A percentile compares a stretch with the other conserved stretches of the same genome.
phyloP scores from a whole-genome alignment of 2,888 invertebrate species.

The Drosophila austrosaltans region DNA sequence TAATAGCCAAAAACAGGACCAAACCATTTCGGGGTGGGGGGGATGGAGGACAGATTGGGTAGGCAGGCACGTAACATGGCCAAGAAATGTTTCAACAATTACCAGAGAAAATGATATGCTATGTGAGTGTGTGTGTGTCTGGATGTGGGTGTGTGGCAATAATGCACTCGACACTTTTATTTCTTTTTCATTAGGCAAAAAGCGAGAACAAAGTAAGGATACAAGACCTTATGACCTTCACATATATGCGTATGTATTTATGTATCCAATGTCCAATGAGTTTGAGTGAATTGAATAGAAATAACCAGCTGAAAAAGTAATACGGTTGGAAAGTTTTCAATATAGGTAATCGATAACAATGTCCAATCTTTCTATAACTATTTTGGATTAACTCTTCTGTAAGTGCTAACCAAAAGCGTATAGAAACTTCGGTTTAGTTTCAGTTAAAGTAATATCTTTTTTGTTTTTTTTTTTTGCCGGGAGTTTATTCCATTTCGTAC shows the following conservation, averaged over 20 bases:
- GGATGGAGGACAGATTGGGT: conserved; percentile 15
- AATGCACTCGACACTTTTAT: conserved; percentile 79
- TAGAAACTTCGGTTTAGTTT: too few relatives aligned
- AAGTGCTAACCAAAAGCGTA: too few relatives aligned
- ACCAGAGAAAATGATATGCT: conserved; percentile 60
- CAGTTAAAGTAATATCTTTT: too few relatives aligned
- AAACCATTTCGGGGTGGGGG: conserved; percentile 15
- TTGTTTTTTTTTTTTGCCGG: conserved; percentile 17
- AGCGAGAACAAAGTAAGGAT: conserved; percentile 51
- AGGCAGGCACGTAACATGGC: conserved; percentile 57
- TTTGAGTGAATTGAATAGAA: too few relatives aligned
- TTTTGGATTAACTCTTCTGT: too few relatives aligned
- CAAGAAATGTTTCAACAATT: conserved; percentile 69
- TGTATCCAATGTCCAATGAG: too few relatives aligned
- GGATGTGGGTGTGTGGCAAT: conserved; percentile 55
- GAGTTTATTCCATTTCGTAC: neutral
- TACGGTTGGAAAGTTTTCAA: too few relatives aligned
- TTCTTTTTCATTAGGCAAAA: conserved; percentile 78
- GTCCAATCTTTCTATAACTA: too few relatives aligned
- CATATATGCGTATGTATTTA: conserved; percentile 25
- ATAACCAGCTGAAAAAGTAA: too few relatives aligned
- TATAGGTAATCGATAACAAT: too few relatives aligned
- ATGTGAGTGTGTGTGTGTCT: conserved; percentile 29
- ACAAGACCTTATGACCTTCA: conserved; percentile 51
- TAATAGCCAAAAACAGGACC: conserved; percentile 61